Percentiles rank a stretch among this genome's conserved stretches.
Evolutionary conservation across 2,797 vertebrate species (phyloP).

Genomic region (Pipistrellus nathusii): DNA sequence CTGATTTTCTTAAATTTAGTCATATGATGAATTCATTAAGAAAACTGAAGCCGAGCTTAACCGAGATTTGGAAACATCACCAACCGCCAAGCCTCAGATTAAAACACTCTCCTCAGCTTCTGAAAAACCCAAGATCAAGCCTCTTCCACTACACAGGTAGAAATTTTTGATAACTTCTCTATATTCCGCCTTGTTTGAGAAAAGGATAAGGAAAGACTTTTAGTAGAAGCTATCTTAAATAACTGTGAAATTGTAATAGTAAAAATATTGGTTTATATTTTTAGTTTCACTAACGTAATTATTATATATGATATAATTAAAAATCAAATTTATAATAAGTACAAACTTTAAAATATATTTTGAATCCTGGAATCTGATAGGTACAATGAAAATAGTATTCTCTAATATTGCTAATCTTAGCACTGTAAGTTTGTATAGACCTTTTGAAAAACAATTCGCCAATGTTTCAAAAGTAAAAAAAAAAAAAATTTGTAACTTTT

Average conservation of each 20-base stretch:
- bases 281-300: background rate
- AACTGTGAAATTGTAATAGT: slow-evolving; percentile 50
- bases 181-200: slow-evolving; percentile 29
- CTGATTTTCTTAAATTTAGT: slow-evolving; percentile 87
- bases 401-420: background rate
- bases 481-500: background rate
- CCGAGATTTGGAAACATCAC: slow-evolving; percentile 89
- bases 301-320: background rate
- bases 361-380: slow-evolving; percentile 18
- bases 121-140: slow-evolving; percentile 90
- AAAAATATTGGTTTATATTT: slow-evolving; percentile 39
- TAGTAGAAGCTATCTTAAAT: slow-evolving; percentile 24
- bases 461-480: slow-evolving; percentile 29
- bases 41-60: slow-evolving; percentile 97
- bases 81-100: slow-evolving; percentile 90
- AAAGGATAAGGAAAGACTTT: slow-evolving; percentile 44
- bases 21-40: slow-evolving; percentile 96
- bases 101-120: slow-evolving; percentile 88
- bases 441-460: slow-evolving; percentile 50
- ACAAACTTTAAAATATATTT: slow-evolving; percentile 21
- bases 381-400: background rate
- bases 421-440: background rate
- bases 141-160: slow-evolving; percentile 91
- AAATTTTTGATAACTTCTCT: slow-evolving; percentile 56
- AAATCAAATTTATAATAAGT: slow-evolving; percentile 43